Percentiles rank a stretch among this genome's conserved stretches.
Conservation (phyloP, 2,797 vertebrate genomes). For the Scolopax bukidnonensis region DNA sequence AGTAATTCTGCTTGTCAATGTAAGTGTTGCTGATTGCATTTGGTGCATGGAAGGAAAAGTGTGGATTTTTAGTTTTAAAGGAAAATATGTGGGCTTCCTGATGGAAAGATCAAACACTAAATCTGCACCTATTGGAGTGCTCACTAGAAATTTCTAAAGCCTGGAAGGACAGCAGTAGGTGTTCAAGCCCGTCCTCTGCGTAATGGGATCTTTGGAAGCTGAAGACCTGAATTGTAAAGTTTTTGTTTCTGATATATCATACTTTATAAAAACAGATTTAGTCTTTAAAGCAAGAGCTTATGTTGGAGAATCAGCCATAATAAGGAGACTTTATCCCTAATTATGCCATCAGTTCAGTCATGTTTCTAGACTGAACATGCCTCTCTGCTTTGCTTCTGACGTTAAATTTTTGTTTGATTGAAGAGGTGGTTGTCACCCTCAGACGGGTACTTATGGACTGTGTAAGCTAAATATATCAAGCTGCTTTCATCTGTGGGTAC, state of each 20-base stretch:
- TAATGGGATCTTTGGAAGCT: not conserved
- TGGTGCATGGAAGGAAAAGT: not conserved
- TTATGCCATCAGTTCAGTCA: not conserved
- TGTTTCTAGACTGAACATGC: conserved; percentile 20
- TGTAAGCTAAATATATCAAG: not conserved
- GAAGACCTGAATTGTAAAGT: not conserved
- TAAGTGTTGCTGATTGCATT: not conserved
- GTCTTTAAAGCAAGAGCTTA: not conserved
- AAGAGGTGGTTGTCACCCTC: not conserved
- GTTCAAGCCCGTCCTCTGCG: not conserved
- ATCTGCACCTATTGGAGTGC: not conserved
- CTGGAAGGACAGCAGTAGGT: not conserved
- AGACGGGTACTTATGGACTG: not conserved
- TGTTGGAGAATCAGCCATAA: not conserved
- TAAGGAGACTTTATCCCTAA: not conserved
- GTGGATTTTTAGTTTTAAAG: not conserved
- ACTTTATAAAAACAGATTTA: not conserved
- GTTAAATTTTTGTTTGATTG: not conserved
- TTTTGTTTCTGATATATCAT: not conserved
- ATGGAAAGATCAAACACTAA: not conserved
- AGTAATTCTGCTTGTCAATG: not conserved
- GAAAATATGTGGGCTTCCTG: not conserved
- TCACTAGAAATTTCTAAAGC: not conserved
- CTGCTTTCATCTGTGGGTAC: not conserved
- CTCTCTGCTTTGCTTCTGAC: not conserved